Percentiles rank a stretch among this genome's conserved stretches.
Evolutionary conservation across 2,797 vertebrate species (phyloP).

Genomic region (Parambassis ranga): DNA sequence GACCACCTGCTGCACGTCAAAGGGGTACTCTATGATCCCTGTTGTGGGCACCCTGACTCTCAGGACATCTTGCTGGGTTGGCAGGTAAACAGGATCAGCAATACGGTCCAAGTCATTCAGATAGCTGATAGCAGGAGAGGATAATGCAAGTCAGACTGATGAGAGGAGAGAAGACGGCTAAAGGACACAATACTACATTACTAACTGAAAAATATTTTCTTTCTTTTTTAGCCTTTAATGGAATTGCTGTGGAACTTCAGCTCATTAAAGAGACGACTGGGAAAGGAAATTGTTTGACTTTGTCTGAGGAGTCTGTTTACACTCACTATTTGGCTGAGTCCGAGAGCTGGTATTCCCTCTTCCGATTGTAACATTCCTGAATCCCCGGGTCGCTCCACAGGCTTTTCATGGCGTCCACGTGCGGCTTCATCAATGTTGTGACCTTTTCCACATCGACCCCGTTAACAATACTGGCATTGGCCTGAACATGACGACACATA

Average conservation of each 20-base stretch:
- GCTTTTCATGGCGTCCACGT: conserved; percentile 92
- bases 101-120: conserved; percentile 84
- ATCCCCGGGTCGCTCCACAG: conserved; percentile 96
- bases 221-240: conserved; percentile 16
- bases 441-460: conserved; percentile 91
- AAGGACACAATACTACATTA: too few relatives aligned
- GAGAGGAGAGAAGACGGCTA: not conserved
- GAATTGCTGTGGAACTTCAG: conserved; percentile 3
- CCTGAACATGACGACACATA: conserved; percentile 66
- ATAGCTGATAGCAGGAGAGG: conserved; percentile 73
- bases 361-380: conserved; percentile 91
- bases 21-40: conserved; percentile 87
- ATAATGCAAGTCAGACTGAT: not conserved
- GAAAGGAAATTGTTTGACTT: conserved; percentile 45
- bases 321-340: conserved; percentile 99
- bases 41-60: conserved; percentile 85
- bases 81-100: conserved; percentile 75
- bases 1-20: conserved; percentile 85
- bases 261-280: conserved; percentile 16
- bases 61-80: conserved; percentile 87
- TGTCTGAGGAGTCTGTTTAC: conserved; percentile 29
- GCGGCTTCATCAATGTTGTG: conserved; percentile 82
- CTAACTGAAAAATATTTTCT: too few relatives aligned
- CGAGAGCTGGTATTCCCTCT: conserved; percentile 95
- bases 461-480: conserved; percentile 84